A percentile compares a stretch with the other conserved stretches of the same genome.
Evolutionary conservation across 2,888 invertebrate species (phyloP).

Genomic region (Dioctria linearis): DNA sequence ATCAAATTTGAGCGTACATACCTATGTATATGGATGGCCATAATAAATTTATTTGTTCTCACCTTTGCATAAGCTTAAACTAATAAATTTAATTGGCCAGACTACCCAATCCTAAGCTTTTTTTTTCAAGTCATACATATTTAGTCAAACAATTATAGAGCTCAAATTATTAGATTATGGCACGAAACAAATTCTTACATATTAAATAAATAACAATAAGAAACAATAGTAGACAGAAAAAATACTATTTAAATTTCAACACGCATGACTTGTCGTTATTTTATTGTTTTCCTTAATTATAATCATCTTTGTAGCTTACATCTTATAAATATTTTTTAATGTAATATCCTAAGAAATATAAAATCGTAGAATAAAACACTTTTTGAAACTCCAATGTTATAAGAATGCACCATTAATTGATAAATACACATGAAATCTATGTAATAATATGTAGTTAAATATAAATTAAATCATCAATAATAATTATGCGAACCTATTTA

Average conservation of each 20-base stretch:
- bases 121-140: too few relatives aligned
- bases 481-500: conserved; percentile 42
- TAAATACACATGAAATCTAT: conserved; percentile 51
- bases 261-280: conserved; percentile 48
- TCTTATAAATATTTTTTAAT: conserved; percentile 2
- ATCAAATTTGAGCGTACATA: too few relatives aligned
- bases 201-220: too few relatives aligned
- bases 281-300: conserved; percentile 49
- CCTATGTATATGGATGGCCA: too few relatives aligned
- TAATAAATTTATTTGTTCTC: too few relatives aligned
- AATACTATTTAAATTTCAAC: conserved; percentile 45
- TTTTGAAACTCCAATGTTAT: conserved; percentile 30
- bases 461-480: conserved; percentile 34
- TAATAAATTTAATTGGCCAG: too few relatives aligned
- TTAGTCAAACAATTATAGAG: too few relatives aligned
- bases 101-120: too few relatives aligned
- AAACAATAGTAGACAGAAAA: background rate
- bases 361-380: conserved; percentile 52
- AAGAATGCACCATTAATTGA: conserved; percentile 43
- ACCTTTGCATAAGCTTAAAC: too few relatives aligned
- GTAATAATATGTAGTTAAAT: conserved; percentile 32
- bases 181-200: too few relatives aligned
- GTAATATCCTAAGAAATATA: conserved; percentile 51
- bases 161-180: too few relatives aligned
- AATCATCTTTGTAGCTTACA: conserved; percentile 37